Base-by-base conservation (phyloP, 2,113 vertebrate genomes). In the Salvelinus sp. region DNA sequence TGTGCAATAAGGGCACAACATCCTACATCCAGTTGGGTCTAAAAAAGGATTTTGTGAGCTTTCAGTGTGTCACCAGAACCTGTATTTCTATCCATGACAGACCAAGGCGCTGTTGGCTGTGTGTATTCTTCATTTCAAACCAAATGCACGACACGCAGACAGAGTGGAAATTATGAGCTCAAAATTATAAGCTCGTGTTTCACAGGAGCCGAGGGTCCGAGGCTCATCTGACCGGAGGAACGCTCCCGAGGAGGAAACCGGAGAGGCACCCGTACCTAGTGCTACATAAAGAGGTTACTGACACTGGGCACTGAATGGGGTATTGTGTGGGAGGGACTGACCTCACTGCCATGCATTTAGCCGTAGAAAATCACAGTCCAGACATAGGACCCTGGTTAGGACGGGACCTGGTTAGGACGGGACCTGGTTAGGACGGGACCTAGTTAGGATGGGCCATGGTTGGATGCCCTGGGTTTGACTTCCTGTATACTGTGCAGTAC, bases 341-440 rank as follows among this genome's bases (percentile, higher is more conserved):
- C 88, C 88, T 92, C 91, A 92, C 84, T 63, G 58, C 84, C 87
- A 87, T 85, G 88, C 88, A 88, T 82, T 87, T n/a, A 71, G 73
- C 79, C 75, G 14, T 75, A 74, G 81, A 80, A 80, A 82, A 84
- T 85, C 82, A 80, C 72, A 76, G 79, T 81, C 75, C 33, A 76
- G 28, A 69, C 57, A 75, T 48, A 74, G 50, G 14, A 16, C 14
- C 16, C 50, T 4, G 50, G 50, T 13, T 54, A 54, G 48, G 12
- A 48, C 9, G 12, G 47, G 66, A 33, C 71, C 50, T 71, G 69
- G 69, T 70, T 75, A 30, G 28, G 0, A 30, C 30, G 50, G 14
- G 14, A 2, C 14, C 50, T 4, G 50, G 50, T 13, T 54, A 54
- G 48, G 0, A 14, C 9, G 4, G 28, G 28, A 4, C 28, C 28